Percentiles rank a stretch among this genome's conserved stretches.
These are phyloP conservation scores for Thalassoma bifasciatum DNA, from an alignment of 2,113 vertebrate species.

Conservation along the genomic window DNA sequence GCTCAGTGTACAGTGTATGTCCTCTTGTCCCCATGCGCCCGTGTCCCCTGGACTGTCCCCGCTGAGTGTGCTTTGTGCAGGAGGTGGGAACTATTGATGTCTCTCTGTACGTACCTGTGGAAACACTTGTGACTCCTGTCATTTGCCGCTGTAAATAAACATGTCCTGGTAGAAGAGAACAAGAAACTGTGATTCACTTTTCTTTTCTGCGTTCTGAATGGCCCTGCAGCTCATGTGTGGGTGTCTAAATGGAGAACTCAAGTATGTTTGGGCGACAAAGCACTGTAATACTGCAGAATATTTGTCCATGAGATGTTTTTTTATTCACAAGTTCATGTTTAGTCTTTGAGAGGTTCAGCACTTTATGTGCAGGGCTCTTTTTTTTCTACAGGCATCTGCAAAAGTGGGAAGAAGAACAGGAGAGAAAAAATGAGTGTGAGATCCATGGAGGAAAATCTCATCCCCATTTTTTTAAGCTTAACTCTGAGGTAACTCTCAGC, in stretches of 20 bases:
- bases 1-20: conserved; percentile 80
- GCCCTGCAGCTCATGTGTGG: neutral
- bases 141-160: conserved; percentile 87
- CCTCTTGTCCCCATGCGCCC: conserved; percentile 64
- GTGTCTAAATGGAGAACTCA: neutral
- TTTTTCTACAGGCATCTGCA: neutral
- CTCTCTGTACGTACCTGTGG: conserved; percentile 83
- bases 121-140: conserved; percentile 83
- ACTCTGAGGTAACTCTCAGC: neutral
- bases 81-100: conserved; percentile 80
- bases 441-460: neutral
- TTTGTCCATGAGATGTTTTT: neutral
- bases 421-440: neutral
- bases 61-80: conserved; percentile 76
- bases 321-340: neutral
- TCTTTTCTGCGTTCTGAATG: neutral
- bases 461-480: neutral
- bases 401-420: neutral
- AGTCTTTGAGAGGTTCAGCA: neutral
- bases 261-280: neutral
- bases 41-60: conserved; percentile 63
- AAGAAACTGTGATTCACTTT: conserved; percentile 29
- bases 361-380: too few species aligned
- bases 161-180: conserved; percentile 82
- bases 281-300: neutral